Evolutionary conservation across 2,888 invertebrate genomes (phyloP), one percentile per base, ranked within the genome.

Genomic region (Romanomermis culicivorax): DNA sequence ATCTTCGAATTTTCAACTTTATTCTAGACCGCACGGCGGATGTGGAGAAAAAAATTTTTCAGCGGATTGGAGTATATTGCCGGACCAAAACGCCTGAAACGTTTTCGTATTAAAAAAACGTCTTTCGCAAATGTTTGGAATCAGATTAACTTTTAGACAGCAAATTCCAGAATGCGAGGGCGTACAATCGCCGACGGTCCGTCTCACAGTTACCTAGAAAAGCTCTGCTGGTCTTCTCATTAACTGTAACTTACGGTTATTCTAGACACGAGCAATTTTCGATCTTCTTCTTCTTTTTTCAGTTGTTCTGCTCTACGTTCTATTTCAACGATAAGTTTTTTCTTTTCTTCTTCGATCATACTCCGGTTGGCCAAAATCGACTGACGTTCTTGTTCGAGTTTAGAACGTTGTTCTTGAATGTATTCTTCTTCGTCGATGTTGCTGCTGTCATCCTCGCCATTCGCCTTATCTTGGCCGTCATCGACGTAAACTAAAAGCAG

Each of bases 291-390:
- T 63, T 75, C 74, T 57, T 65, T 64, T 30, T 64, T 62, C 24
- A 76, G 63, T 27, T 67, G 66, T 79, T 80, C 69, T 79, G 84
- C 83, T 29, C 80, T 78, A 58, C 79, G 79, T 60, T 81, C 72
- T 60, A 78, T 70, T 57, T 76, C 76, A 4, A 68, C 65, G 48
- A 78, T 69, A 17, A 77, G 62, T 54, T 73, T 75, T 56, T 76
- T 74, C 58, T 77, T 77, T 54, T 75, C 75, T 66, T 71, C 71
- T 20, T 64, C 64, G 52, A 72, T 65, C 20, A 72, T 56, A 43
- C 61, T 61, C 43, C 63, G 64, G 59, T 67, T 67, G 52, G 69
- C 70, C 53, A 75, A 59, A 49, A 76, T 72, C 17, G 70, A 68
- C 36, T 69, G 62, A 53, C 71, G 70, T 60, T 75, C 74, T 36